Base-by-base conservation (phyloP, 2,113 vertebrate genomes). In the Neotoma lepida region DNA sequence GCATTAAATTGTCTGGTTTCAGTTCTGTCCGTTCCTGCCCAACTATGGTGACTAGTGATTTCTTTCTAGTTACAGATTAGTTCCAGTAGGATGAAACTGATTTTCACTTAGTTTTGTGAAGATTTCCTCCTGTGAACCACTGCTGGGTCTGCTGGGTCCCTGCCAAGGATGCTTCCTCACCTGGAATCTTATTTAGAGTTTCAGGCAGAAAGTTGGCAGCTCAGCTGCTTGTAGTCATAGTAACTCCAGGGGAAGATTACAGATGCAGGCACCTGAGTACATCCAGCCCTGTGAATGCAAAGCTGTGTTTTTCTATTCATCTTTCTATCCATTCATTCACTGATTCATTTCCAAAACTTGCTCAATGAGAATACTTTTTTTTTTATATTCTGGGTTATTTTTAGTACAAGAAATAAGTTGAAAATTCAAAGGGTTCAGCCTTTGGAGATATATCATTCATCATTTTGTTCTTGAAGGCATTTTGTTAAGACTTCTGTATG, bases 101-200 rank as follows among this genome's bases (percentile, higher is more conserved):
- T 96, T 97, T 97, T 94, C 86, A 64, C 88, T 96, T 70, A 95
- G 94, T 89, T 92, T 73, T 95, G 86, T 86, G 61, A 93, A 80
- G 51, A 92, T 96, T 46, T 44, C 82, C 58, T 87, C 44, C 91
- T 97, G 84, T 41, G 94, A 96, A 86, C 46, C 7, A 26, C 66
- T 88, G 86, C 28, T 51, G 87, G 46, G 15, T 89, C 73, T 90
- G 73, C 87, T 97, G 96, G 88, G 70, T 92, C 73, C 77, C 74
- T 90, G 95, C 96, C 97, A 96, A 97, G 54, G 93, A 93, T 0
- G 7, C 76, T 96, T 96, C 95, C 95, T 97, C 95, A 97, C 96
- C 96, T 97, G 96, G 93, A 97, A 94, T 96, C 93, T 93, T 96
- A 66, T 95, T 97, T 91, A 93, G 80, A 82, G 41, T 93, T 96